Percentiles rank a stretch among this genome's conserved stretches.
Conservation (phyloP, 2,888 invertebrate genomes). For the Hoplodrina blanda region DNA sequence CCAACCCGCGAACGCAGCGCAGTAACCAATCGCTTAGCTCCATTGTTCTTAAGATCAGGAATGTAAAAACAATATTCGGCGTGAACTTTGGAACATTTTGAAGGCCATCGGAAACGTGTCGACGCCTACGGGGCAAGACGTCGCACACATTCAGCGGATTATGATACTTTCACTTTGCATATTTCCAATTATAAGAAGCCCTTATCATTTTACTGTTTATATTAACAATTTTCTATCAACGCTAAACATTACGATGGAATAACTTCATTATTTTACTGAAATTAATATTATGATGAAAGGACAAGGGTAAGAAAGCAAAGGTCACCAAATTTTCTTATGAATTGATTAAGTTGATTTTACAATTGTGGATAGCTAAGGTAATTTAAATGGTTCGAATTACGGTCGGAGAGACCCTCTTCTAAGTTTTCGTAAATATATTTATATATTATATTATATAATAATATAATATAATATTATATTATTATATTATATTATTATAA, state of each 20-base stretch:
- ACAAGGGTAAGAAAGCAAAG: constrained; percentile 10
- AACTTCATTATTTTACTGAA: constrained; percentile 49
- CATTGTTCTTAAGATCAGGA: constrained; percentile 2
- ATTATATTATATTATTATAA: too few relatives aligned
- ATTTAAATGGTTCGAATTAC: constrained; percentile 34
- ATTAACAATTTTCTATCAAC: constrained; percentile 43
- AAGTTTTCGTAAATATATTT: constrained; percentile 15
- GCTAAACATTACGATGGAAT: constrained; percentile 32
- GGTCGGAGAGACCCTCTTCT: constrained; percentile 7
- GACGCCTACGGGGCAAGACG: constrained; percentile 50
- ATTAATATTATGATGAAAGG: constrained; percentile 29
- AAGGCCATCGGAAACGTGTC: constrained; percentile 31
- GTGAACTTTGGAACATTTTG: constrained; percentile 25
- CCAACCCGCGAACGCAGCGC: too few relatives aligned
- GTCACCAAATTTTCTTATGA: constrained; percentile 56
- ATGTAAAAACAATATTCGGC: not conserved
- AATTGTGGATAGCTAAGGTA: constrained; percentile 59
- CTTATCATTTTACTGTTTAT: constrained; percentile 51
- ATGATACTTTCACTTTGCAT: constrained; percentile 66
- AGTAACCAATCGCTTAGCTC: too few relatives aligned
- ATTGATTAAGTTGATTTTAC: constrained; percentile 69
- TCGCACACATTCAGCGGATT: constrained; percentile 71
- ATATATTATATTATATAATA: too few relatives aligned
- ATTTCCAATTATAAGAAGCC: constrained; percentile 63
- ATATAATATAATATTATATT: too few relatives aligned